phyloP scores from a whole-genome alignment of 2,113 vertebrate genomes.

The Empidonax alnorum region DNA sequence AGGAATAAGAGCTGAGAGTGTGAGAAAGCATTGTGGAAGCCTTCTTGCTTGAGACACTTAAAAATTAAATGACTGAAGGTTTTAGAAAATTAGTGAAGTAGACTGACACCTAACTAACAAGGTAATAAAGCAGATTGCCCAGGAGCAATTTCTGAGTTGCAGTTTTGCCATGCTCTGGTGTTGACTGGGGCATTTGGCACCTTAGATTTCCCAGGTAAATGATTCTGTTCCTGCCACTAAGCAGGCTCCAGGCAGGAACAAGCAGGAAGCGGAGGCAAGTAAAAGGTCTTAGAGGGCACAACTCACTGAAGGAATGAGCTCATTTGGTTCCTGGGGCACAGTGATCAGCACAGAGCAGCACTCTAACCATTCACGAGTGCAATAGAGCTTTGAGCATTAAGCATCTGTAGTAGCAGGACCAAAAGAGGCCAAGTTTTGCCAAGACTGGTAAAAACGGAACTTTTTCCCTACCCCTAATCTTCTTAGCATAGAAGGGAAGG shows the following conservation, averaged over 20 bases:
- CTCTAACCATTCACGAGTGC: neutral
- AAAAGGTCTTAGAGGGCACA: neutral
- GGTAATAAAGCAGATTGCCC: neutral
- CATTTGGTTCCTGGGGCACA: neutral
- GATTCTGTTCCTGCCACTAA: neutral
- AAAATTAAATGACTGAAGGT: neutral
- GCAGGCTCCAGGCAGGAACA: neutral
- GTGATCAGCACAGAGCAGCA: neutral
- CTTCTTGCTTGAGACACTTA: neutral
- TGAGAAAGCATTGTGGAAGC: neutral
- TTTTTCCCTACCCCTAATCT: neutral
- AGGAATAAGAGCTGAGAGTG: neutral
- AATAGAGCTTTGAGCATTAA: rapidly evolving
- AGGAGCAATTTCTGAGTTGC: neutral
- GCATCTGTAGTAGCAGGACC: neutral
- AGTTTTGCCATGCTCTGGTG: neutral
- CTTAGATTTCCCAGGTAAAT: neutral
- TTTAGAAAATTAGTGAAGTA: neutral
- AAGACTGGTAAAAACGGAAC: neutral
- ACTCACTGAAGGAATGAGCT: neutral
- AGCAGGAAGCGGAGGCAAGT: neutral
- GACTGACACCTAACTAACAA: neutral
- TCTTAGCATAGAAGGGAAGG: neutral
- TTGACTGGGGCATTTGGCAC: neutral
- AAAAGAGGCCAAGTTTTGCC: neutral